Base-by-base conservation (phyloP, 2,888 invertebrate species). In the Copidosoma aretas region DNA sequence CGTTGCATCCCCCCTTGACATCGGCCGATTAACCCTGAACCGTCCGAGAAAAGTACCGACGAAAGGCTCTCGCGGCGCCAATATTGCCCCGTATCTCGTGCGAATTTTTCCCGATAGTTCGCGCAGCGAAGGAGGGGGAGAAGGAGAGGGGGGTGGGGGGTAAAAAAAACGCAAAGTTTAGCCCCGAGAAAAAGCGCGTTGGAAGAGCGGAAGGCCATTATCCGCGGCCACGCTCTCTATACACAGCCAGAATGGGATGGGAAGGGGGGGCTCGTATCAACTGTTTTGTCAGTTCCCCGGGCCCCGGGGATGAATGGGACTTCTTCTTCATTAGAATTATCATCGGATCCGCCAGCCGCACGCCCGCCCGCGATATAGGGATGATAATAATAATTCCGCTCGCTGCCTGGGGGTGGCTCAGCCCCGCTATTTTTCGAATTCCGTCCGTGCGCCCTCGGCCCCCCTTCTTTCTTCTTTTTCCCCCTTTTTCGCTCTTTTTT, bases 281-380 rank as follows among this genome's bases (percentile, higher is more conserved):
- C 81, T 82, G 81, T 82, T 81, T 82, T 82, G 81, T 82, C 82
- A 81, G 81, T 81, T 82, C 77, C 73, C 32, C 71, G 73, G n/a
- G 73, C 75, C 71, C 66, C 67, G 73, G 70, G 65, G 74, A 81
- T 81, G 80, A 80, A 81, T 81, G 79, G 79, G 77, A 79, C 77
- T 81, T 81, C 77, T 80, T 80, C 78, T 80, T 77, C 73, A 75
- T 76, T 75, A 73, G 72, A 75, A 76, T 73, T 74, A 74, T 75
- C 75, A 72, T 72, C 63, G 67, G 52, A 60, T 49, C 60, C 51
- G 22, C 15, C 52, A 12, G 49, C 32, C 32, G 41, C 17, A 53
- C 46, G 53, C 58, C 51, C 19, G 14, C 10, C 22, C 32, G 19
- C 46, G 21, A 46, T 46, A 46, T 46, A 46, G 3, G 43, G 12